Evolutionary conservation across 2,113 vertebrate species (phyloP).

Genomic region (Rhabdomys dilectus): DNA sequence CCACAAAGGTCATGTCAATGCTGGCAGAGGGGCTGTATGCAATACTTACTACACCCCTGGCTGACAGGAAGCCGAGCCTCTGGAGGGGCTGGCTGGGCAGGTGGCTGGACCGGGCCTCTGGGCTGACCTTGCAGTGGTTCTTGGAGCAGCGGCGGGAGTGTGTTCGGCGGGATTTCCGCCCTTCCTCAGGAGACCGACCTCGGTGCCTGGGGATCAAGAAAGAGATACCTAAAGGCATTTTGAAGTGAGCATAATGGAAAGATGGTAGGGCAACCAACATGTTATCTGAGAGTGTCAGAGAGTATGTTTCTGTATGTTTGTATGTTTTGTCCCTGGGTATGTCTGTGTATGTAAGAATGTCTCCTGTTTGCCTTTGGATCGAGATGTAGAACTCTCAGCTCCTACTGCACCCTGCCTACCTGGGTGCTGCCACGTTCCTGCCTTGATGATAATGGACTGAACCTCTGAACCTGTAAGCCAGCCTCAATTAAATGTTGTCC

Average conservation of each 20-base stretch:
- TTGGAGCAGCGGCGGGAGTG: slow-evolving; percentile 82
- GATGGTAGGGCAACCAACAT: rapidly evolving
- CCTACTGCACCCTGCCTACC: no score
- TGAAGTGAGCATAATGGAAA: background rate
- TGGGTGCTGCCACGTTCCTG: no score
- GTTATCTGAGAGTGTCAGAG: background rate
- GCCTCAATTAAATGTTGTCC: no score
- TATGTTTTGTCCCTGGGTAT: background rate
- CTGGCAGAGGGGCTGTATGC: slow-evolving; percentile 57
- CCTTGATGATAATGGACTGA: no score
- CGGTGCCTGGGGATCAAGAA: slow-evolving; percentile 85
- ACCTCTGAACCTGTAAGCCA: no score
- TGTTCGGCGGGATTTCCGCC: slow-evolving; percentile 82
- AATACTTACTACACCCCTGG: slow-evolving; percentile 95
- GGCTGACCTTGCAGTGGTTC: slow-evolving; percentile 79
- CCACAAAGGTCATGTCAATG: slow-evolving; percentile 69
- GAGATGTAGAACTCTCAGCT: no score
- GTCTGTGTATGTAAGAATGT: background rate
- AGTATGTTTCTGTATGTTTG: background rate
- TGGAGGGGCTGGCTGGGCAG: slow-evolving; percentile 83
- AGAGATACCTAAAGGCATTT: slow-evolving; percentile 34
- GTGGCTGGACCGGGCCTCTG: slow-evolving; percentile 82
- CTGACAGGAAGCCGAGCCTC: slow-evolving; percentile 89
- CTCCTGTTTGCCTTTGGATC: no score
- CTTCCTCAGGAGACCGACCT: slow-evolving; percentile 87